phyloP scores from a whole-genome alignment of 2,797 vertebrate genomes.

The Synanceia verrucosa region DNA sequence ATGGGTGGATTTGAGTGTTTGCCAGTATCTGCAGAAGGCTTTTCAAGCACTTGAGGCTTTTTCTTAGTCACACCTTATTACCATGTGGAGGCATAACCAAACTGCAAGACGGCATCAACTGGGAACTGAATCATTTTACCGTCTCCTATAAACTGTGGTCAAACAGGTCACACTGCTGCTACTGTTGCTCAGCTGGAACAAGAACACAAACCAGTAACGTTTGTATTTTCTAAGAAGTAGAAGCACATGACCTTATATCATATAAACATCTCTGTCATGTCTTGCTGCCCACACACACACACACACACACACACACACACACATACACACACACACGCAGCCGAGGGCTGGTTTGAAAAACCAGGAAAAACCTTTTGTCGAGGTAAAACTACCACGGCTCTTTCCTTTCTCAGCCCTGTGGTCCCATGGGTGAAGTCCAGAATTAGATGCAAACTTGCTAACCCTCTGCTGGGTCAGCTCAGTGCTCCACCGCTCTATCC shows the following conservation, averaged over 20 bases:
- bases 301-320: neutral
- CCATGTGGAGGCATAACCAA: neutral
- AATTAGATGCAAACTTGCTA: constrained; percentile 72
- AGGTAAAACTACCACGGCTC: constrained; percentile 33
- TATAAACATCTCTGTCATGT: constrained; percentile 5
- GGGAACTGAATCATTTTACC: neutral
- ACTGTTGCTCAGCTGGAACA: neutral
- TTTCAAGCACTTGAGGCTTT: neutral
- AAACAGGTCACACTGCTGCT: neutral
- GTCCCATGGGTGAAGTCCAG: constrained; percentile 61
- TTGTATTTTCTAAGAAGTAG: neutral
- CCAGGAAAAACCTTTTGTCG: constrained; percentile 45
- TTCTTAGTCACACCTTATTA: neutral
- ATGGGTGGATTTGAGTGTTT: too few species aligned
- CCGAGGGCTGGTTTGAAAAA: neutral
- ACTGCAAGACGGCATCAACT: neutral
- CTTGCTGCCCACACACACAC: neutral
- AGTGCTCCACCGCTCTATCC: constrained; percentile 42
- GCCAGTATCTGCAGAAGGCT: neutral
- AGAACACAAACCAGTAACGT: neutral
- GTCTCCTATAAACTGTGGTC: neutral
- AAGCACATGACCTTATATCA: constrained; percentile 6
- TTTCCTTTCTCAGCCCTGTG: constrained; percentile 23
- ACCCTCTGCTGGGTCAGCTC: constrained; percentile 43
- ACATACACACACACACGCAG: neutral